A percentile compares a stretch with the other conserved stretches of the same genome.
These are phyloP conservation scores for Trichogramma pretiosum DNA, from an alignment of 1,140 invertebrate genomes.

Conservation along the genomic window DNA sequence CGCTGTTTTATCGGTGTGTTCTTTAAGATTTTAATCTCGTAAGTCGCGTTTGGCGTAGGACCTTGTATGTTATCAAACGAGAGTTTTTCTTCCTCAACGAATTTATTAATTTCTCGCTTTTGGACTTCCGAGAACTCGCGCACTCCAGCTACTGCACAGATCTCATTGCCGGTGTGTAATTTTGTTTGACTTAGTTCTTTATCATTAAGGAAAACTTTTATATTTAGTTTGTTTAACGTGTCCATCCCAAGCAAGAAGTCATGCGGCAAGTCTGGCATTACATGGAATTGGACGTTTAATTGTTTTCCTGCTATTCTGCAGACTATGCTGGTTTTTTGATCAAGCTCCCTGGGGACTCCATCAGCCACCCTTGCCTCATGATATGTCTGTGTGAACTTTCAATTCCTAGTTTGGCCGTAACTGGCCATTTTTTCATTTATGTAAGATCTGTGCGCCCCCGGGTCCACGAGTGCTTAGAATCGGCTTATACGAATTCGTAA, in stretches of 20 bases:
- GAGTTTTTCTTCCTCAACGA: too few relatives aligned
- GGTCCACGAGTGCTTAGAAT: neutral
- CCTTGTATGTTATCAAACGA: neutral
- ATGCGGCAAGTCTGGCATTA: neutral
- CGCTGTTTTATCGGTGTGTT: conserved; percentile 12
- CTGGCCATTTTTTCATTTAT: neutral
- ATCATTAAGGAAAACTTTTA: too few relatives aligned
- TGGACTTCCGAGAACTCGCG: neutral
- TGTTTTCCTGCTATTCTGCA: neutral
- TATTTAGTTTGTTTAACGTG: too few relatives aligned
- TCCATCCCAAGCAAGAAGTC: too few relatives aligned
- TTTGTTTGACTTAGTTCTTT: neutral
- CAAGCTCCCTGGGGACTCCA: neutral
- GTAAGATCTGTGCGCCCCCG: neutral
- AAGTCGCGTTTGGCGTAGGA: neutral
- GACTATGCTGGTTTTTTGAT: neutral
- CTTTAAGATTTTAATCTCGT: conserved; percentile 2
- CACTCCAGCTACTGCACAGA: neutral
- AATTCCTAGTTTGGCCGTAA: neutral
- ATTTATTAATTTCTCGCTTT: neutral
- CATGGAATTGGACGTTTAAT: neutral
- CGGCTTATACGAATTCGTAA: neutral
- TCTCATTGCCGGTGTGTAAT: neutral
- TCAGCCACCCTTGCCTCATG: neutral
- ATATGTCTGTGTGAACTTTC: neutral